Evolutionary conservation across 2,888 invertebrate genomes (phyloP), one percentile per base, ranked within the genome.

Genomic region (Halictus ligatus): DNA sequence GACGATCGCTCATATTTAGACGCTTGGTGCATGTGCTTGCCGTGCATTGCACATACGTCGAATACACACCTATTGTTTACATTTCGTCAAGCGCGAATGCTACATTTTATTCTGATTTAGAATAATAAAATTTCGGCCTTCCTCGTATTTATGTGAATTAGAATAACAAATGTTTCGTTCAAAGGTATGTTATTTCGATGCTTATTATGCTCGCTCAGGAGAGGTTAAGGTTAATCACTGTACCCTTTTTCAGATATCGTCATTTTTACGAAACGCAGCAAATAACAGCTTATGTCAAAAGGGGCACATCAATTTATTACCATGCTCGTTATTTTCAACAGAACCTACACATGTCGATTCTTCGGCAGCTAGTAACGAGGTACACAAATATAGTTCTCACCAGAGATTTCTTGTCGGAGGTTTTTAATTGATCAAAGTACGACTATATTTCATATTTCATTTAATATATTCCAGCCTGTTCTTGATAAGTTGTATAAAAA

Each of bases 401-500:
- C 5, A 12, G n/a, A 58, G 10, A 60, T 25, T 60, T 60, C 13
- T 64, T 29, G 29, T 15, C 64, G 2, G 15, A 15, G 6, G 1
- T 64, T 15, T 29, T 0, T 29, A 15, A 25, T 64, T 64, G 7
- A 29, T 12, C 29, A 64, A 29, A 64, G 3, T 29, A 29, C 15
- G 4, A 12, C n/a, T 58, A 58, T 12, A n/a, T 13, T 46, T 12
- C 10, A 46, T 46, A 46, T n/a, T 58, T n/a, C 12, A 12, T 58
- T 58, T n/a, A n/a, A n/a, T 58, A 58, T n/a, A 64, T 40, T 35
- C 40, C 78, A 87, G 73, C 69, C 90, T 87, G 78, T 78, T 4
- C 94, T 96, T 12, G 98, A 98, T 93, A 98, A 97, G 95, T 96
- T 99, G 64, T 99, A 97, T 93, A 98, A 97, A 95, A 96, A 96